Percentiles rank a stretch among this genome's conserved stretches.
Evolutionary conservation across 1,140 invertebrate species (phyloP).

Genomic region (Lepidurus packardi): DNA sequence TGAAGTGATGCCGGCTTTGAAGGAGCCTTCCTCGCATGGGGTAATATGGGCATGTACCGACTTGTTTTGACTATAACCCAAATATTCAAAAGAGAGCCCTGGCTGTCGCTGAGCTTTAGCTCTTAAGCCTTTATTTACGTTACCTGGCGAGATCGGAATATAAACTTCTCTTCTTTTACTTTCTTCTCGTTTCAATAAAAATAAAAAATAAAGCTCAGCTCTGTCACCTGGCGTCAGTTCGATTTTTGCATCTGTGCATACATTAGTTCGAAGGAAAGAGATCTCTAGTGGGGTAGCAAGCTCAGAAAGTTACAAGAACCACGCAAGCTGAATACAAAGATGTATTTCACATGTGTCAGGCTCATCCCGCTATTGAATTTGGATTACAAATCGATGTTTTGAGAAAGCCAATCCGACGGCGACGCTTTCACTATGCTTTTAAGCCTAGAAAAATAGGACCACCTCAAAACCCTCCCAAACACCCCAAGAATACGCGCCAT

Average conservation of each 20-base stretch:
- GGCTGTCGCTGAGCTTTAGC: neutral
- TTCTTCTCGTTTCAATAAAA: neutral
- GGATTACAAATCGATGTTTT: no score
- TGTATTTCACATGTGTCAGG: no score
- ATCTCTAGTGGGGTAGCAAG: no score
- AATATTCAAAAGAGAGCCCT: neutral
- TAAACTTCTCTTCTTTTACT: neutral
- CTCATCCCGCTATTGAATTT: no score
- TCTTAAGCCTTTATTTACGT: neutral
- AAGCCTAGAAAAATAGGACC: no score
- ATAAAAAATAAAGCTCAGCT: neutral
- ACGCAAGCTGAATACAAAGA: no score
- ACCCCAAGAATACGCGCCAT: no score
- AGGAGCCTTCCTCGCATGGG: neutral
- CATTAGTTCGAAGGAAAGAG: no score
- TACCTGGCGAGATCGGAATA: neutral
- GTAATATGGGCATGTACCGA: neutral
- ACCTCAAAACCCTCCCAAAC: no score
- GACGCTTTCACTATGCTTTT: no score
- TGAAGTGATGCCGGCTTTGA: neutral
- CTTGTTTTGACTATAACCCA: constrained; percentile 8
- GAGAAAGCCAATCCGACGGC: no score
- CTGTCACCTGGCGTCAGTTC: neutral
- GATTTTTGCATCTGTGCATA: neutral
- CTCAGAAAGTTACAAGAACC: no score